Base-by-base conservation (phyloP, 92 coral and sea anemone species). In the Pocillopora grandis region DNA sequence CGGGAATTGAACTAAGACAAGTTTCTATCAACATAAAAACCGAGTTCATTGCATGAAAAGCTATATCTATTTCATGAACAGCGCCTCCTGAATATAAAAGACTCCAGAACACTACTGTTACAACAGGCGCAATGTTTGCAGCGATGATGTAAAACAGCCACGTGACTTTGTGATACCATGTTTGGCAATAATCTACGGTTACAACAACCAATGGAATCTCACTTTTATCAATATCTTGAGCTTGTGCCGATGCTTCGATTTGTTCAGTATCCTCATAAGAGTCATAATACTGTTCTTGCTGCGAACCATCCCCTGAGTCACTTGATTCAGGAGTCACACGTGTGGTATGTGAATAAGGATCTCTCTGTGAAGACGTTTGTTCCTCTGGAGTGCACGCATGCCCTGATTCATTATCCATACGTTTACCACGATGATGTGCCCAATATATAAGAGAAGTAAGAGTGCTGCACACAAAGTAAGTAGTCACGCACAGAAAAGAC, bases 101-200 rank as follows among this genome's bases (percentile, higher is more conserved):
- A 11, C 87, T 58, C 98, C 98, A 94, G 76, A 90, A 94, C 20
- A 81, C 61, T 18, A 92, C 76, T 9, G 98, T 76, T 6, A 92
- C 80, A 15, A 90, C 21, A 35, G 88, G 21, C 2, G 92, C 87
- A 82, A 68, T 91, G 68, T 89, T 75, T 35, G 91, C 75, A n/a
- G 95, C 84, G 14, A 94, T 76, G 58, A 86, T 88, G 88, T 87
- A 94, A 10, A 90, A 20, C 66, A 88, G 76, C 98, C 98, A 94
- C 15, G 85, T 57, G 58, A 86, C 88, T 79, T 92, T 93, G 85
- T 92, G 98, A 85, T 88, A 92, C 98, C 95, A 94, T 9, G 76
- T 35, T 59, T 66, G 88, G 16, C 83, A 48, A 63, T 59, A 71
- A 10, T 81, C 61, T 21, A n/a, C 36, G 18, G 19, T 27, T 19